Evolutionary conservation across 2,888 invertebrate genomes (phyloP), one percentile per base, ranked within the genome.

Genomic region (Blastobasis adustella): DNA sequence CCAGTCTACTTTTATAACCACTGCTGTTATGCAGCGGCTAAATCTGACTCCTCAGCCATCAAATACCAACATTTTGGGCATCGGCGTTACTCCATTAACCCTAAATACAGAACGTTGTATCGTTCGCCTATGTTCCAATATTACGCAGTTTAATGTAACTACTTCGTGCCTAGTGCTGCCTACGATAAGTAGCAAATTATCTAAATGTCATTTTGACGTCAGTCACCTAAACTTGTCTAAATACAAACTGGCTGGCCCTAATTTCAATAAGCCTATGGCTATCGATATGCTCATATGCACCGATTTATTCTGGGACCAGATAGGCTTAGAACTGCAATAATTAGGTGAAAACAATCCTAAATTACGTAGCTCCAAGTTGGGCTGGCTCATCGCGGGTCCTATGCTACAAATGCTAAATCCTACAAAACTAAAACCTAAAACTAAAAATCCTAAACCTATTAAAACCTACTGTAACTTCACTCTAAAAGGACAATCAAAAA

Each of bases 261-360:
- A 45, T 1, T 59, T 59, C 38, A 46, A 56, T 49, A 10, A 56
- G 37, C 52, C 56, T 5, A 49, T 53, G 44, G 37, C 46, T 9
- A 49, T 59, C 8, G 55, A 58, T 37, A 39, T 59, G 10, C 40
- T 57, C 0, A 55, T 55, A 23, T 57, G 57, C 4, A 52, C 57
- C 5, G 57, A 59, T 48, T 9, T 57, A 10, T 57, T 56, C 47
- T 58, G 59, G 57, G 49, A 54, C 10, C 8, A 57, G 4, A 45
- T 57, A 10, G 53, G 49, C 41, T 46, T 50, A 43, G 47, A 55
- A 37, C 51, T 54, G 44, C 41, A 36, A 6, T 49, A 52, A n/a
- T 39, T 57, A 49, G 54, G 54, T n/a, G 42, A 45, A 6, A 39
- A 40, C 9, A 46, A 46, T 10, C 57, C 55, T 10, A 52, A 45